phyloP scores from a whole-genome alignment of 23 tunicate genomes.

The Styela clava region DNA sequence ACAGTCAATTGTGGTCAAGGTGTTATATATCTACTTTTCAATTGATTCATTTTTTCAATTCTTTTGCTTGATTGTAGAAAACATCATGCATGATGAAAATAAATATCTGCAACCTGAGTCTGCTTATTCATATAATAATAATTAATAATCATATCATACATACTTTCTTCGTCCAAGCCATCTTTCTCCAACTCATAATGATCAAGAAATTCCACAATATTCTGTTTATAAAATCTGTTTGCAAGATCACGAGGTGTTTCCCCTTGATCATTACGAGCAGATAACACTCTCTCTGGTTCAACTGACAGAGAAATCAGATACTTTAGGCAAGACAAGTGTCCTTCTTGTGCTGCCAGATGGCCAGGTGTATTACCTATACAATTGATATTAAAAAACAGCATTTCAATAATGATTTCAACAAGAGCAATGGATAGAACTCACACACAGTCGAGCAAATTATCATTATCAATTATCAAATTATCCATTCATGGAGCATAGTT shows the following conservation, averaged over 20 bases:
- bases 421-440: not conserved
- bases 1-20: no score
- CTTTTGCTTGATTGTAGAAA: no score
- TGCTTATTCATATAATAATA: no score
- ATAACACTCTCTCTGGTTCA: slow-evolving; percentile 55
- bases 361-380: slow-evolving; percentile 76
- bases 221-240: slow-evolving; percentile 72
- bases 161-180: slow-evolving; percentile 77
- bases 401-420: not conserved
- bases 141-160: no score
- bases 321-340: slow-evolving; percentile 81
- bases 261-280: slow-evolving; percentile 80
- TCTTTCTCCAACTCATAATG: slow-evolving; percentile 69
- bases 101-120: no score
- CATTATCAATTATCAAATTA: no score
- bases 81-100: no score
- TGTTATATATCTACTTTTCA: no score
- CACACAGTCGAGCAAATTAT: no score
- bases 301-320: slow-evolving; percentile 52
- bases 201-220: slow-evolving; percentile 65
- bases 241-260: slow-evolving; percentile 90
- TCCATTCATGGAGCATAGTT: no score
- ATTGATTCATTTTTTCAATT: no score
- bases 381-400: not conserved
- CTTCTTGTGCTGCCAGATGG: slow-evolving; percentile 94